phyloP scores from a whole-genome alignment of 2,113 vertebrate species.

The Chaetodon auriga region DNA sequence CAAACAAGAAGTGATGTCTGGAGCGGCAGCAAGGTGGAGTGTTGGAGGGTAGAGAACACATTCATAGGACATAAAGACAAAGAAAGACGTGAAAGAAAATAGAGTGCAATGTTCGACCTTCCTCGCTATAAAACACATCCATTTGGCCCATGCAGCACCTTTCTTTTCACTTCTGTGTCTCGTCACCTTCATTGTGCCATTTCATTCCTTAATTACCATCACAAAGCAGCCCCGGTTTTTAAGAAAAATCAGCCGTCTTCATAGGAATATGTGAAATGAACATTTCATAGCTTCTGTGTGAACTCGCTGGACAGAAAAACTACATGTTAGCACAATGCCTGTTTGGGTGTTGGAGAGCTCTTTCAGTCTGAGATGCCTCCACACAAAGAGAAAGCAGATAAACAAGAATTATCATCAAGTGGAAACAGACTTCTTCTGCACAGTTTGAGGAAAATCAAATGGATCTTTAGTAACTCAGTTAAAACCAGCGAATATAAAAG shows the following conservation, averaged over 20 bases:
- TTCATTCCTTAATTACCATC: neutral
- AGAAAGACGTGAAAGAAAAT: neutral
- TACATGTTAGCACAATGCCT: neutral
- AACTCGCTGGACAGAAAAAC: neutral
- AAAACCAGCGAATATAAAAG: slow-evolving; percentile 28
- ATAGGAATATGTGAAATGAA: neutral
- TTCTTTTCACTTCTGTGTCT: neutral
- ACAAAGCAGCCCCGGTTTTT: neutral
- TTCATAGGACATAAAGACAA: slow-evolving; percentile 13
- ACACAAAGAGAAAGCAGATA: slow-evolving; percentile 17
- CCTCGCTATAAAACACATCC: neutral
- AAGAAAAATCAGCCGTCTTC: neutral
- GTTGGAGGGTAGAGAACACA: neutral
- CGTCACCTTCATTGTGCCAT: neutral
- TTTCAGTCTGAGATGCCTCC: neutral
- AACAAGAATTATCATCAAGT: slow-evolving; percentile 21
- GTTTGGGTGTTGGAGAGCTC: neutral
- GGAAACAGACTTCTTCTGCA: slow-evolving; percentile 9
- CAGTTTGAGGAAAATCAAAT: slow-evolving; percentile 17
- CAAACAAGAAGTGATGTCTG: slow-evolving; percentile 5
- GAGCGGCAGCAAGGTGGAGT: neutral
- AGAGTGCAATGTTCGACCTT: neutral
- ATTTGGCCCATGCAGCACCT: too few species aligned
- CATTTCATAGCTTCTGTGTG: neutral
- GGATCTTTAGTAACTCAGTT: slow-evolving; percentile 42